These are phyloP conservation scores for Prenolepis imparis DNA, from an alignment of 2,888 invertebrate genomes.

Conservation along the genomic window DNA sequence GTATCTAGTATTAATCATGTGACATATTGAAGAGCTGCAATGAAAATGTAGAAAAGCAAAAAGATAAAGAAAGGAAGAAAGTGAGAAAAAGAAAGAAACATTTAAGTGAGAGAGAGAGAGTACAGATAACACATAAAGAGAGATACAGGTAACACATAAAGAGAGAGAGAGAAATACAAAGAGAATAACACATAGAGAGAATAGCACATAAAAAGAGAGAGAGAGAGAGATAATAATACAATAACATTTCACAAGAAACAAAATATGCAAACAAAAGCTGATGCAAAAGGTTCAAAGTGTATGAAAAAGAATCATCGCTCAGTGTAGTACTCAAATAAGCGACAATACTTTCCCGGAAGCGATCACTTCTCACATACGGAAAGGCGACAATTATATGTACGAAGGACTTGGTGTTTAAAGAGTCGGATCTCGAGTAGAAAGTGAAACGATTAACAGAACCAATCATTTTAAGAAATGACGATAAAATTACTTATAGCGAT, in stretches of 20 bases:
- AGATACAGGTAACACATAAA: conserved; percentile 31
- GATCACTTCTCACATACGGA: background rate
- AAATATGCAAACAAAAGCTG: conserved; percentile 35
- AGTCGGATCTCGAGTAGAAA: conserved; percentile 32
- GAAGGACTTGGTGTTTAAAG: conserved; percentile 41
- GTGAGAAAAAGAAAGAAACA: conserved; percentile 55
- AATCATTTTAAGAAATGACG: background rate
- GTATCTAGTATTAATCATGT: conserved; percentile 64
- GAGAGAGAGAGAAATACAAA: conserved; percentile 13
- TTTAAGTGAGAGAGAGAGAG: conserved; percentile 29
- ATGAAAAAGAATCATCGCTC: conserved; percentile 21
- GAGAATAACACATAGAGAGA: conserved; percentile 13
- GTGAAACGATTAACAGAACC: background rate
- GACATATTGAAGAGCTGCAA: conserved; percentile 64
- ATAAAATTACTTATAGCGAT: background rate
- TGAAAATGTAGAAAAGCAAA: conserved; percentile 60
- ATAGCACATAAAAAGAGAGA: background rate
- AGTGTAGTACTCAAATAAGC: conserved; percentile 4
- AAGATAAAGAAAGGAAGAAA: conserved; percentile 62
- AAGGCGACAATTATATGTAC: conserved; percentile 40
- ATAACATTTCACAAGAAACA: conserved; percentile 39
- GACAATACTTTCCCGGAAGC: conserved; percentile 16
- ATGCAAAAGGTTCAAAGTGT: conserved; percentile 19
- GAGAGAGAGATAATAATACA: conserved; percentile 24
- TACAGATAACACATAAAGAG: background rate